phyloP scores from a whole-genome alignment of 2,113 vertebrate species.

The Psilopogon haemacephalus region DNA sequence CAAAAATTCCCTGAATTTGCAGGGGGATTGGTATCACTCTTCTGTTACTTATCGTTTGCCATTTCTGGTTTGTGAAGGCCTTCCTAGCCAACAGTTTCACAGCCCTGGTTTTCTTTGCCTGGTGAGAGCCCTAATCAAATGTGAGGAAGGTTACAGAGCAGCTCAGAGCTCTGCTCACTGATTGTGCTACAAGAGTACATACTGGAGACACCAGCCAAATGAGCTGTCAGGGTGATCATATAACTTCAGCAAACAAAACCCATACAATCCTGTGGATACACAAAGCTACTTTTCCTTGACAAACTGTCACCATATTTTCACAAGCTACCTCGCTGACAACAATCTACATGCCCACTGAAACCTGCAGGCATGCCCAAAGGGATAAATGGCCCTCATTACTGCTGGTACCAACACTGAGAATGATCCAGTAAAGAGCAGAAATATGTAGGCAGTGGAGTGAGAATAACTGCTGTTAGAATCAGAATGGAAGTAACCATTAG shows the following conservation, averaged over 20 bases:
- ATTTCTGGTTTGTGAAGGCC: not conserved
- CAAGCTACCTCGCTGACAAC: not conserved
- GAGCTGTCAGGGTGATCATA: not conserved
- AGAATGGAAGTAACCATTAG: not conserved
- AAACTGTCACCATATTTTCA: not conserved
- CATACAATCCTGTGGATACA: not conserved
- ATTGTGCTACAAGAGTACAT: not conserved
- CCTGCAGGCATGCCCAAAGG: not conserved
- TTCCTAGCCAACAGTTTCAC: not conserved
- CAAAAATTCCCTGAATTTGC: not conserved
- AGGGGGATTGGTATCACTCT: not conserved
- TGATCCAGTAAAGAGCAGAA: not conserved
- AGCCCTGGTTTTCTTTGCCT: not conserved
- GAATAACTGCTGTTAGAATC: not conserved
- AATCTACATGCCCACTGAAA: not conserved
- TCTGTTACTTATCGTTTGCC: not conserved
- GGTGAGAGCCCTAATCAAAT: not conserved
- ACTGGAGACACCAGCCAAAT: not conserved
- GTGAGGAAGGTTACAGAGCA: not conserved
- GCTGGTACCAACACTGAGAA: not conserved
- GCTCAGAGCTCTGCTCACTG: not conserved
- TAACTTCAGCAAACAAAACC: not conserved
- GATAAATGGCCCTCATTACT: not conserved
- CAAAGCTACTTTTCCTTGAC: not conserved
- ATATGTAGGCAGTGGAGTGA: rapidly evolving